Base-by-base conservation (phyloP, 2,113 vertebrate species). In the Pygoscelis adeliae region DNA sequence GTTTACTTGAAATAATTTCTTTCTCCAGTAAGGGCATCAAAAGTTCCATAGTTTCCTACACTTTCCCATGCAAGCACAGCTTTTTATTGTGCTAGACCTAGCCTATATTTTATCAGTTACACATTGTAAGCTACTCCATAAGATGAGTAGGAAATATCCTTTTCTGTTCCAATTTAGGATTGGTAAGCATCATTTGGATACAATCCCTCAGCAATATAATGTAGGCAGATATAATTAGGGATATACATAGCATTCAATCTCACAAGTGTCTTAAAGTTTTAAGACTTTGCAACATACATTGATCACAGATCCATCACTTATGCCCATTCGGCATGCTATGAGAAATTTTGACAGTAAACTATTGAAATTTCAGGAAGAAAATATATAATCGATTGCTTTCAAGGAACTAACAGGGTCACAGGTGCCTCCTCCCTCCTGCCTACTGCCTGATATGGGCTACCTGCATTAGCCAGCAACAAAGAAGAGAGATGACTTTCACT, bases 1-100 rank as follows among this genome's bases (percentile, higher is more conserved):
- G 93, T 95, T 94, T 84, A 86, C 83, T 66, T 91, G 46, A 90
- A 95, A 74, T 94, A 93, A 93, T 93, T 95, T 63, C 66, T 87
- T 96, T 97, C 91, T 88, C 80, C 87, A 91, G 59, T 55, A 89
- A 91, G 27, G 78, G 32, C 5, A 5, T 79, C 85, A 47, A 8
- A 94, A 94, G 34, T 93, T 72, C 55, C 87, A 59, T 32, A 90
- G 34, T 42, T 53, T 61, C 49, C 73, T 58, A 26, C 20, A 22
- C 11, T 56, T 84, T 25, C 38, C 47, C 83, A 6, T 4, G 30
- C 34, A 67, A 65, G 29, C 38, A 90, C 30, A 81, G 13, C 5
- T 83, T 85, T 58, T 71, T 19, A 20, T 19, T 40, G 13, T 61
- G 11, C 32, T 76, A 77, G 71, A 29, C 6, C 10, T 78, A 84